These are phyloP conservation scores for Tiphia femorata DNA, from an alignment of 2,888 invertebrate species.

Conservation along the genomic window DNA sequence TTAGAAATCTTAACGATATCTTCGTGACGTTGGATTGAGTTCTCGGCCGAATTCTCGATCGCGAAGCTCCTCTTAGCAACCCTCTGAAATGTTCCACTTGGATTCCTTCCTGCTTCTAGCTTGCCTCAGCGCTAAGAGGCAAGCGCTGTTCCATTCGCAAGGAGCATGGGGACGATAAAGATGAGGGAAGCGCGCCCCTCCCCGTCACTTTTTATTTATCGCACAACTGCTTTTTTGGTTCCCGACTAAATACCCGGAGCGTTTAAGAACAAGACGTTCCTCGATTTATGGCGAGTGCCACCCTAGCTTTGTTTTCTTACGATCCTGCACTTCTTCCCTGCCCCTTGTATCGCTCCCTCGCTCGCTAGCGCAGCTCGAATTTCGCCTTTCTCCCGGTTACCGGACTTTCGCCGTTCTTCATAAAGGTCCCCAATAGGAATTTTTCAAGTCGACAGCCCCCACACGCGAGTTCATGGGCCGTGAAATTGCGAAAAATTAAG, in stretches of 20 bases:
- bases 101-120: constrained; percentile 16
- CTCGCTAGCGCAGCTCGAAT: no score
- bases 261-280: constrained; percentile 56
- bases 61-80: constrained; percentile 21
- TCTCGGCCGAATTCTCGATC: constrained; percentile 41
- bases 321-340: constrained; percentile 28
- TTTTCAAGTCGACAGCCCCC: no score
- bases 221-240: constrained; percentile 47
- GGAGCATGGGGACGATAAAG: constrained; percentile 24
- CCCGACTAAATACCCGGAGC: constrained; percentile 48
- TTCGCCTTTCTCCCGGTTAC: no score
- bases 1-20: not conserved
- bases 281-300: constrained; percentile 52
- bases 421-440: no score
- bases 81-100: constrained; percentile 23
- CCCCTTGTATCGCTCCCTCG: constrained; percentile 1
- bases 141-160: constrained; percentile 26
- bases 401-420: no score
- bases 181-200: constrained; percentile 36
- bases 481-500: no score
- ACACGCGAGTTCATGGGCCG: no score
- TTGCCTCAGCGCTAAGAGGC: constrained; percentile 5
- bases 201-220: constrained; percentile 56
- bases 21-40: constrained; percentile 20
- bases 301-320: constrained; percentile 29